Evolutionary conservation across 2,888 invertebrate genomes (phyloP), one percentile per base, ranked within the genome.

Genomic region (Bimastos eiseni): DNA sequence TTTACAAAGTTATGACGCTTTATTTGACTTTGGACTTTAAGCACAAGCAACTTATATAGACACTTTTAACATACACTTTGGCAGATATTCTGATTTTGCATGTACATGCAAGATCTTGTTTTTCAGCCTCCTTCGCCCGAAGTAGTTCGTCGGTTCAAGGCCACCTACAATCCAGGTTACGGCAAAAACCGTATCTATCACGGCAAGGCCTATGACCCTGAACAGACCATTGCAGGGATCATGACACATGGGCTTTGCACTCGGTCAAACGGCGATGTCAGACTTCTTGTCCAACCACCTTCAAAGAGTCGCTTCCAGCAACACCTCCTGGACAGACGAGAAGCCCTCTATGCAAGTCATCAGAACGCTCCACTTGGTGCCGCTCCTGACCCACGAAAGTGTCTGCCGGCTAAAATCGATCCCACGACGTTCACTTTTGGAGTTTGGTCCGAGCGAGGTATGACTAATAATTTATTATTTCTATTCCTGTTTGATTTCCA

Each of bases 161-260:
- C 94, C 36, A 94, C 94, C 30, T 92, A 93, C 37, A 92, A 93
- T 15, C 95, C 95, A 24, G 94, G 94, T 92, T 94, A 94, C 84
- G 94, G 95, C 13, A 92, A 93, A 90, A 93, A 93, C 91, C 92
- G 93, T 37, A 93, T 95, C 6, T 94, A 94, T 91, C 94, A 95
- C 92, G 95, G 95, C 33, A 94, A 93, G 91, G 94, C 95, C 0
- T 92, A 93, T 90, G 95, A 95, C 70, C 95, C 95, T 19, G 94
- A 95, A n/a, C 92, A 92, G 83, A 92, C 93, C 89, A 93, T 93
- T 93, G 94, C 94, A n/a, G 93, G 92, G n/a, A 93, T 94, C 36
- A 94, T 94, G 94, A 93, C 93, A 4, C 95, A 95, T 92, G 95
- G 95, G 0, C 92, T 94, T 21, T 93, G 91, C 55, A 94, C 93